phyloP scores from a whole-genome alignment of 2,797 vertebrate genomes.

The Setipinna tenuifilis region DNA sequence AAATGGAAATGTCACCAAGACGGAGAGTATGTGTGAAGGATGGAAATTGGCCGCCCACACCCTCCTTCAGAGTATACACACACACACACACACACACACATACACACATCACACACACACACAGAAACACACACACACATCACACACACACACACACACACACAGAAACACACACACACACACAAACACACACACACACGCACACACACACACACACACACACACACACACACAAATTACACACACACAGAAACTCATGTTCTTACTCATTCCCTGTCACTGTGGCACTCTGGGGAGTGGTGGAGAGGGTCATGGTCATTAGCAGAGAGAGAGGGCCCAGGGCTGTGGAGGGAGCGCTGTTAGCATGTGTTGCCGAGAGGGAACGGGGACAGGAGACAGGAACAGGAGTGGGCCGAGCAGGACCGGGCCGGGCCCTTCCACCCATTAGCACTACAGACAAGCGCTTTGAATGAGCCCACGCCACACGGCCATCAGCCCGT shows the following conservation, averaged over 20 bases:
- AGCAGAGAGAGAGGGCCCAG: background rate
- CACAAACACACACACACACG: background rate
- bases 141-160: slow-evolving; percentile 15
- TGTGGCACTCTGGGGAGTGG: background rate
- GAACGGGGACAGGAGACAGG: slow-evolving; percentile 2
- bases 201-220: background rate
- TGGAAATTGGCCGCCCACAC: slow-evolving; percentile 15
- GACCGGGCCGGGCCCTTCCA: background rate
- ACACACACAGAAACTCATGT: background rate
- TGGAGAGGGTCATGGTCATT: background rate
- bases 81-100: slow-evolving; percentile 22
- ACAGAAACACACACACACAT: background rate
- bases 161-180: slow-evolving; percentile 3
- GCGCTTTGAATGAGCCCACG: background rate
- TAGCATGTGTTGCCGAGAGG: background rate
- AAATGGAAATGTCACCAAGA: slow-evolving; percentile 25
- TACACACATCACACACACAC: slow-evolving; percentile 12
- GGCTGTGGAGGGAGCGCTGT: background rate
- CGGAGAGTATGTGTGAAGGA: background rate
- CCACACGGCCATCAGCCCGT: too few species aligned
- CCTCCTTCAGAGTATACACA: background rate
- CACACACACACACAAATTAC: background rate
- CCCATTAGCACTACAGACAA: slow-evolving; percentile 18
- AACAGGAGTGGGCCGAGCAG: too few species aligned
- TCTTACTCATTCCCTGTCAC: background rate